phyloP scores from a whole-genome alignment of 2,113 vertebrate genomes.

The Grammomys dolichurus region DNA sequence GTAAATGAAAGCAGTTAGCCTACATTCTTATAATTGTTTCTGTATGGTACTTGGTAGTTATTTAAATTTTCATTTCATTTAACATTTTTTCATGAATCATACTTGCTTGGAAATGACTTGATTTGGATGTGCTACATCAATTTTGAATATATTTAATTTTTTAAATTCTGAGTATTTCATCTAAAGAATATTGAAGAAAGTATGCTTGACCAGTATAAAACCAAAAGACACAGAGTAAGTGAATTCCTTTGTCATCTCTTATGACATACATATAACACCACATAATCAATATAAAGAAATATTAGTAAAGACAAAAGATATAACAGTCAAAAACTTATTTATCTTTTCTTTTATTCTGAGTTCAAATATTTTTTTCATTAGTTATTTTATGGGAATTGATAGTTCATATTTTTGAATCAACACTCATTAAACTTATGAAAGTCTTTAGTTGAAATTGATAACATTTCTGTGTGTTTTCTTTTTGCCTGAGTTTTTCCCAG shows the following conservation, averaged over 20 bases:
- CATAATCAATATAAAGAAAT: neutral
- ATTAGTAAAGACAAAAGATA: neutral
- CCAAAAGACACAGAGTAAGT: neutral
- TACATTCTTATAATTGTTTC: neutral
- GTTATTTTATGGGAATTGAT: neutral
- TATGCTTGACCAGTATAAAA: neutral
- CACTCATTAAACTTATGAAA: neutral
- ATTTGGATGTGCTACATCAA: neutral
- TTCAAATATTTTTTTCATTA: neutral
- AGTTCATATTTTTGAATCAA: neutral
- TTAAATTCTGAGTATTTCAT: neutral
- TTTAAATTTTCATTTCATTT: neutral
- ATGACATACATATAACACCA: neutral
- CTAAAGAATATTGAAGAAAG: neutral
- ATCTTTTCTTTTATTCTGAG: neutral
- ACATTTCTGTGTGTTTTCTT: neutral
- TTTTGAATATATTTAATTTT: neutral
- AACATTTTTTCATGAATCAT: constrained; percentile 7
- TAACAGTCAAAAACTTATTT: neutral
- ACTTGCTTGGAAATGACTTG: neutral
- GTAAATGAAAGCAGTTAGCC: neutral
- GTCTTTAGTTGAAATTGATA: neutral
- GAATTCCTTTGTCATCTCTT: neutral
- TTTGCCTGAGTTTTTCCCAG: neutral
- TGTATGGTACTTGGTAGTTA: neutral